These are phyloP conservation scores for Neocrepidodera transversa DNA, from an alignment of 2,888 invertebrate genomes.

Conservation along the genomic window DNA sequence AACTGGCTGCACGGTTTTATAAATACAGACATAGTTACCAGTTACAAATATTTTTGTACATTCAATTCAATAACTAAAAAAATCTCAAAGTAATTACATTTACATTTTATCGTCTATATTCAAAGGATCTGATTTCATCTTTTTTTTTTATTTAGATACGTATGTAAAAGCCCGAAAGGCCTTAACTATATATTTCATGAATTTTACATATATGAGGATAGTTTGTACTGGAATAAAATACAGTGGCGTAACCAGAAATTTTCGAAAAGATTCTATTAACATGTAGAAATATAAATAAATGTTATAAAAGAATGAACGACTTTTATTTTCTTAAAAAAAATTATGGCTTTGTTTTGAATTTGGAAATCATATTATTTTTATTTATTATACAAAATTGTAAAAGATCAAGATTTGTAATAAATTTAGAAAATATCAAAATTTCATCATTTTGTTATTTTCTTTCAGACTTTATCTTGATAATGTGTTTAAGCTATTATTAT, in stretches of 20 bases:
- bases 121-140: conserved; percentile 49
- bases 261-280: too few species aligned
- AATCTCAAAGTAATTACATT: conserved; percentile 58
- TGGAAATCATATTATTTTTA: too few species aligned
- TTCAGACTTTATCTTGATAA: too few species aligned
- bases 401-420: too few species aligned
- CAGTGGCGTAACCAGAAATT: not conserved
- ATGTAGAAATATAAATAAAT: too few species aligned
- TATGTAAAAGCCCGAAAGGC: conserved; percentile 38
- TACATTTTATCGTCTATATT: conserved; percentile 51
- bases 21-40: conserved; percentile 60
- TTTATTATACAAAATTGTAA: too few species aligned
- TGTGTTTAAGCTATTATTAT: too few species aligned
- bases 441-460: too few species aligned
- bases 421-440: too few species aligned
- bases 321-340: too few species aligned
- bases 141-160: conserved; percentile 48
- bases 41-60: conserved; percentile 61
- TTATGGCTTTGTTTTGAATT: too few species aligned
- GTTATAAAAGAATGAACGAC: too few species aligned
- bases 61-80: conserved; percentile 57
- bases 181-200: conserved; percentile 26
- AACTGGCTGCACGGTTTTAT: conserved; percentile 60
- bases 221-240: conserved; percentile 51
- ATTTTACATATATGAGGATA: conserved; percentile 37